Conservation (phyloP, 2,888 invertebrate species). For the Drosophila borborema region DNA sequence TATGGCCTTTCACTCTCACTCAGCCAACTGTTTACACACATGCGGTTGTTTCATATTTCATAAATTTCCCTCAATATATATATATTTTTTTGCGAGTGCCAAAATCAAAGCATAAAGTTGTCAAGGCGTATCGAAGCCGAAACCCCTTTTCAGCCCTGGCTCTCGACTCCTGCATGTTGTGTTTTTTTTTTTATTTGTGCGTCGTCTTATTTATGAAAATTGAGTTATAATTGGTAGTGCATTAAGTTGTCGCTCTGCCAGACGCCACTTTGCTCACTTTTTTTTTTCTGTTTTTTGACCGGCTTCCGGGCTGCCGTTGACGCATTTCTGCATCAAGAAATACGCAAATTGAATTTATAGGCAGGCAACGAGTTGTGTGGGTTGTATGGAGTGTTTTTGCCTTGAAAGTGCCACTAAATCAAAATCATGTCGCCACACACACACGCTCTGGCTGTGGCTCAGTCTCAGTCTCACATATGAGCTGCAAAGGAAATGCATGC, state of each 20-base stretch:
- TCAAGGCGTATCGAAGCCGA: conserved; percentile 73
- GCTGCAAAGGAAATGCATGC: conserved; percentile 53
- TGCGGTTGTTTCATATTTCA: conserved; percentile 81
- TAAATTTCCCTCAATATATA: conserved; percentile 38
- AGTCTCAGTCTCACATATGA: conserved; percentile 9
- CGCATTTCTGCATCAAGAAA: conserved; percentile 80
- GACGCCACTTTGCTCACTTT: conserved; percentile 11
- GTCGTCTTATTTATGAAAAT: conserved; percentile 83
- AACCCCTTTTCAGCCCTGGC: conserved; percentile 47
- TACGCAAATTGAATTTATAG: conserved; percentile 81
- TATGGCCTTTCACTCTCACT: conserved; percentile 38
- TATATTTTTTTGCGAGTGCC: conserved; percentile 25
- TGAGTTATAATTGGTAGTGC: conserved; percentile 83
- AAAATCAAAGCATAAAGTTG: conserved; percentile 78
- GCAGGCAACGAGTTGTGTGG: conserved; percentile 28
- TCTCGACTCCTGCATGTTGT: conserved; percentile 53
- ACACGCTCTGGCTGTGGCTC: background rate
- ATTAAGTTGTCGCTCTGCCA: conserved; percentile 68
- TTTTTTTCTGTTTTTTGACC: background rate
- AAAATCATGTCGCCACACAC: conserved; percentile 58
- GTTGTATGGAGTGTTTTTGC: conserved; percentile 58
- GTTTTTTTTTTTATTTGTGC: conserved; percentile 39
- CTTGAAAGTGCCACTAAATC: conserved; percentile 79
- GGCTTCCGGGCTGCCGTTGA: conserved; percentile 52
- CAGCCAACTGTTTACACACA: conserved; percentile 73